Evolutionary conservation across 1,140 invertebrate genomes (phyloP).

Genomic region (Gerris buenoi): DNA sequence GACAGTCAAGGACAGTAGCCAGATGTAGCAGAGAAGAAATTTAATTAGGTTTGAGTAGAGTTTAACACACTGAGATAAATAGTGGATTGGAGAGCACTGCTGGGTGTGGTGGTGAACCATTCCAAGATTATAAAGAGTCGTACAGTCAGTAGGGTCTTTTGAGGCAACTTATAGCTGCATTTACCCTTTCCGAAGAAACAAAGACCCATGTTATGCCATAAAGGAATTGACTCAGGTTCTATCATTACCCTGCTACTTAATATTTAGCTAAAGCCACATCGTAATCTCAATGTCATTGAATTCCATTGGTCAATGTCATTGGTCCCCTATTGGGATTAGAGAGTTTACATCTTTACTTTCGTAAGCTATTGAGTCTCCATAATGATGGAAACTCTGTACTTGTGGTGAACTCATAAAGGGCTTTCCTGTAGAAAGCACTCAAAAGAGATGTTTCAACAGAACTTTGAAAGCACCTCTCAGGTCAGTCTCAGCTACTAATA

Average conservation of each 20-base stretch:
- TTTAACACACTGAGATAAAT: constrained; percentile 58
- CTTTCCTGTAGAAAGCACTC: constrained; percentile 47
- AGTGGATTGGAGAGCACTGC: constrained; percentile 72
- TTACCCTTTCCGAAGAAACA: constrained; percentile 87
- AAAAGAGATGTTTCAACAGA: too few relatives aligned
- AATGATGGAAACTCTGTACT: constrained; percentile 62
- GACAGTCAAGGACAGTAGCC: constrained; percentile 43
- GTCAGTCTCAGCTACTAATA: constrained; percentile 51
- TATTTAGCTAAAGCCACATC: constrained; percentile 78
- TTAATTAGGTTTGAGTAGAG: constrained; percentile 47
- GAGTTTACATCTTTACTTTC: constrained; percentile 51
- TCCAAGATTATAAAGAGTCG: constrained; percentile 63
- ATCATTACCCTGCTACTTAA: constrained; percentile 53
- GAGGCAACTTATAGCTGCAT: constrained; percentile 66
- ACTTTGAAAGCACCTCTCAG: constrained; percentile 52
- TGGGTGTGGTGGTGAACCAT: constrained; percentile 60
- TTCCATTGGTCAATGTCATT: too few relatives aligned
- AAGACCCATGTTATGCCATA: constrained; percentile 91
- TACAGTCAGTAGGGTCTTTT: constrained; percentile 73
- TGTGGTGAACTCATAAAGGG: constrained; percentile 58
- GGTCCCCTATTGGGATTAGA: constrained; percentile 63
- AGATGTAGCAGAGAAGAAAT: constrained; percentile 50
- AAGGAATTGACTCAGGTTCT: constrained; percentile 58
- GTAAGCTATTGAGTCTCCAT: constrained; percentile 62
- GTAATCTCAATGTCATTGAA: constrained; percentile 62